Evolutionary conservation across 37 sponge, comb jelly and placozoan species (phyloP).

Genomic region (Aphrocallistes beatrix): DNA sequence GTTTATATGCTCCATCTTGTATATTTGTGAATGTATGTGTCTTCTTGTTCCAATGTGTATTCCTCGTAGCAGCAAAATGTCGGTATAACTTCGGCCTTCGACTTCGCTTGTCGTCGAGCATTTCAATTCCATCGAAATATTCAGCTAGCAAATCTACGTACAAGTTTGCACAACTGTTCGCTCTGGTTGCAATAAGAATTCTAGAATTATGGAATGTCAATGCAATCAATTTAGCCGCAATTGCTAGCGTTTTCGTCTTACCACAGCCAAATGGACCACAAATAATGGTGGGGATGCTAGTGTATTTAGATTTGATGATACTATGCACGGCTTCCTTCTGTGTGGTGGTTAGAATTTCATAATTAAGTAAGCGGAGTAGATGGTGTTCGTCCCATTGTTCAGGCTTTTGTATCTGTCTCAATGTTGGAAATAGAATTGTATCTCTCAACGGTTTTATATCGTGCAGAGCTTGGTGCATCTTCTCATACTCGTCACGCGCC

Average conservation of each 20-base stretch:
- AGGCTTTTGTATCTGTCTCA: neutral
- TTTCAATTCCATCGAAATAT: neutral
- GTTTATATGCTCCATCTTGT: neutral
- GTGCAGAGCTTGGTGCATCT: neutral
- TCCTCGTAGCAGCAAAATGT: neutral
- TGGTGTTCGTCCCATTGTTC: neutral
- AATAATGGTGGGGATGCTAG: neutral
- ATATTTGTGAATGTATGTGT: neutral
- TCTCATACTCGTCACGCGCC: neutral
- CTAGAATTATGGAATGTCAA: neutral
- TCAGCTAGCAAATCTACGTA: neutral
- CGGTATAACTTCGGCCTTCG: neutral
- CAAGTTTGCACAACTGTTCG: neutral
- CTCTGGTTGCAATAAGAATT: neutral
- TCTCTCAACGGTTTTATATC: neutral
- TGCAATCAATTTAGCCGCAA: neutral
- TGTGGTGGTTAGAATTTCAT: neutral
- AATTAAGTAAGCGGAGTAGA: neutral
- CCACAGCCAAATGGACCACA: neutral
- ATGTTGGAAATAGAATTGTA: neutral
- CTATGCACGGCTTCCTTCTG: slow-evolving; percentile 3
- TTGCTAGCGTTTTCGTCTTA: neutral
- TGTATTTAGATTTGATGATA: neutral
- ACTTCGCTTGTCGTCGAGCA: neutral
- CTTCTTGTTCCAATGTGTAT: neutral